Base-by-base conservation (phyloP, 2,888 invertebrate genomes). In the Agrotis ipsilon region DNA sequence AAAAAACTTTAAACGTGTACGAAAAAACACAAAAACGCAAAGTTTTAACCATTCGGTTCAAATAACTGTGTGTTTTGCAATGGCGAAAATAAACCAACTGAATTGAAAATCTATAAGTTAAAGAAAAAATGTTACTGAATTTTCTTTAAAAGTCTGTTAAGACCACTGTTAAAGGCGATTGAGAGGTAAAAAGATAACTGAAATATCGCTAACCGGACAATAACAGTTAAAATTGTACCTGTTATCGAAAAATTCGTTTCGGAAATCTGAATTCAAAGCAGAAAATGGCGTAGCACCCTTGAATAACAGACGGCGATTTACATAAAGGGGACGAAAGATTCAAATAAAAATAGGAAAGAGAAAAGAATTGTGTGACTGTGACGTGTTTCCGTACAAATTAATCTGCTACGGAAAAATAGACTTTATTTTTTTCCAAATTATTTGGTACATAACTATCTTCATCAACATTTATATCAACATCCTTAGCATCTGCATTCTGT, bases 331-430 rank as follows among this genome's bases (percentile, higher is more conserved):
- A 59, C 5, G 61, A 45, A 48, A 48, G 16, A 43, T 49, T 54
- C 54, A 61, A 75, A 78, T 66, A 43, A 80, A 80, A 32, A 32
- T n/a, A 79, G 43, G 27, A 18, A 39, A 39, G 39, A 39, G 32
- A 39, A 39, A 39, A 39, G 39, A 9, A 39, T 39, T 39, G 39
- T 39, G 39, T 39, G 39, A 39, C 39, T 39, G 39, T 11, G 39
- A 39, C 39, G 39, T 39, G 39, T 11, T 32, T 39, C 39, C 11
- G 39, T 39, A 39, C 11, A 39, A 39, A 39, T 39, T 39, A 39
- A 39, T 39, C 39, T 39, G 39, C 39, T 39, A 1, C 39, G 39
- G 39, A 39, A 39, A 39, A 11, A 39, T 39, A 1, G 7, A 9
- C 39, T 39, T 39, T 32, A 3, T 27, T 32, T 32, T 7, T 32